These are phyloP conservation scores for Sclerodermus sp. DNA, from an alignment of 2,888 invertebrate genomes.

Conservation along the genomic window DNA sequence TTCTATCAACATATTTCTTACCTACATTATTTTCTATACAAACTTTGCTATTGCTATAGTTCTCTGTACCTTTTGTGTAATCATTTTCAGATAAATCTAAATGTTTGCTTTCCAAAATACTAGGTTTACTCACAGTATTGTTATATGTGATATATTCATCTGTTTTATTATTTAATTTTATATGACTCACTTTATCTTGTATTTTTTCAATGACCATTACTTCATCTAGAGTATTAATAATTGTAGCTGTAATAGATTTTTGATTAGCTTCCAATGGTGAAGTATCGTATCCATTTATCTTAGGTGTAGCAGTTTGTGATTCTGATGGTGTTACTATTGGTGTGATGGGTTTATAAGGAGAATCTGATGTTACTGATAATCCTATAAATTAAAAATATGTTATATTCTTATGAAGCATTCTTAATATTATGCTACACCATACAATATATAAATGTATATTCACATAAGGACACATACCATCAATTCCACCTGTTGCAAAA, in stretches of 20 bases:
- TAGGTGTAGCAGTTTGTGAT: slow-evolving; percentile 42
- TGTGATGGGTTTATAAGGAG: slow-evolving; percentile 45
- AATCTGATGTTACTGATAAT: slow-evolving; percentile 50
- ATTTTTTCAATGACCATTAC: slow-evolving; percentile 45
- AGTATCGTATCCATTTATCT: slow-evolving; percentile 40
- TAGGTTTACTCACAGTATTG: slow-evolving; percentile 19
- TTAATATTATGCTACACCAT: no score
- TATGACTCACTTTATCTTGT: slow-evolving; percentile 40
- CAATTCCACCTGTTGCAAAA: slow-evolving; percentile 51
- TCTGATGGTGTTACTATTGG: slow-evolving; percentile 43
- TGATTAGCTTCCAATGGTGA: slow-evolving; percentile 13
- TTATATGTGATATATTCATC: slow-evolving; percentile 30
- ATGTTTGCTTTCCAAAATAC: slow-evolving; percentile 24
- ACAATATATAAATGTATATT: neutral
- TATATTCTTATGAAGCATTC: slow-evolving; percentile 1
- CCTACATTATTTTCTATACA: slow-evolving; percentile 16
- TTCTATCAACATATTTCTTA: slow-evolving; percentile 28
- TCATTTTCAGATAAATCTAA: slow-evolving; percentile 29
- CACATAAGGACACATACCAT: slow-evolving; percentile 35
- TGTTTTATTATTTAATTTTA: slow-evolving; percentile 41
- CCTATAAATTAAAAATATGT: slow-evolving; percentile 29
- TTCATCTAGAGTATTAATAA: slow-evolving; percentile 29
- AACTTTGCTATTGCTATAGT: slow-evolving; percentile 27
- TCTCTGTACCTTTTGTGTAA: slow-evolving; percentile 24
- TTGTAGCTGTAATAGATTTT: slow-evolving; percentile 9